These are phyloP conservation scores for Catalaphyllia jardinei DNA, from an alignment of 64 coral and sea anemone species.

Conservation along the genomic window DNA sequence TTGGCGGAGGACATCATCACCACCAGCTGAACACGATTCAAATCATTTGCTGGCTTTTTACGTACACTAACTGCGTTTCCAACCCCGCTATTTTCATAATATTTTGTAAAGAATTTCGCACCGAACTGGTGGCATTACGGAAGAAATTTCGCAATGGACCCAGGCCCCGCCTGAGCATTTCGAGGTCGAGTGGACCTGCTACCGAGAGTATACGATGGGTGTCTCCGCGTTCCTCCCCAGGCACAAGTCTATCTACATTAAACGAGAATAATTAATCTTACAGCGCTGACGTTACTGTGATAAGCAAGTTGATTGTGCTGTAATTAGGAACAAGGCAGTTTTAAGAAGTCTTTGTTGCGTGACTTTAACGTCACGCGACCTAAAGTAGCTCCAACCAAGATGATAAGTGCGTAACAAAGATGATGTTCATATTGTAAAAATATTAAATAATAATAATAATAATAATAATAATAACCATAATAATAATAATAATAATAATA, in stretches of 20 bases:
- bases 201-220: neutral
- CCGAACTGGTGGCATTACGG: neutral
- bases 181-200: neutral
- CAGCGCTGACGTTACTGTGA: neutral
- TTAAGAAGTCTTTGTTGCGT: no score
- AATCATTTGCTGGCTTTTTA: constrained; percentile 76
- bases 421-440: no score
- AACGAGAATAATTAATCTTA: neutral
- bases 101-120: constrained; percentile 62
- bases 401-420: no score
- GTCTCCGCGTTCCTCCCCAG: neutral
- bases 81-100: constrained; percentile 61
- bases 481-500: no score
- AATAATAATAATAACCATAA: no score
- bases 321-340: no score
- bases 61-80: constrained; percentile 71
- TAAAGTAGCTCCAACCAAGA: no score
- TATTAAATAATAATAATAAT: no score
- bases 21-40: constrained; percentile 40
- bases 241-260: neutral
- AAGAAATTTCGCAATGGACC: neutral
- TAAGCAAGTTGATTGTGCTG: neutral
- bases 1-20: constrained; percentile 33
- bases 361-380: no score
- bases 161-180: neutral